Base-by-base conservation (phyloP, 37 sponge, comb jelly and placozoan genomes). In the Ephydatia muelleri region DNA sequence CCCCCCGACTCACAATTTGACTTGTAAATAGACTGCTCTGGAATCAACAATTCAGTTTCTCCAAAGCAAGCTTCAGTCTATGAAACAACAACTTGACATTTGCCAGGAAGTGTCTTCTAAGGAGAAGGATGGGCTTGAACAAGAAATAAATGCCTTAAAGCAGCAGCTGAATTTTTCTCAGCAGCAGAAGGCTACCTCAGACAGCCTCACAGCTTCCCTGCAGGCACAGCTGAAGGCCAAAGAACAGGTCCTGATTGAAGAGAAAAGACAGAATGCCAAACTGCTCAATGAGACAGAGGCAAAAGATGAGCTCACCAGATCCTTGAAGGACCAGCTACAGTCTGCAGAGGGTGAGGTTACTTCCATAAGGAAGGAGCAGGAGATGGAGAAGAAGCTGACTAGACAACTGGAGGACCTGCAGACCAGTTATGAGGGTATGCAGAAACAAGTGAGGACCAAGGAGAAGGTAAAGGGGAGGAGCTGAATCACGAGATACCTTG, bases 181-280 rank as follows among this genome's bases (percentile, higher is more conserved):
- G 37, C 8, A 77, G 77, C 38, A 43, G 66, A 83, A 30, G 73
- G 33, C 23, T 3, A 35, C 73, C 5, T 73, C 33, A 73, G 35
- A 73, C 35, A 73, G 33, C 22, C 3, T 36, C 8, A 36, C 28
- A 33, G 33, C 5, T 22, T 31, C 23, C 5, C 34, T 82, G n/a
- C 47, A 6, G 73, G 13, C 5, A 64, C 67, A 65, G 16, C 21
- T 22, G 16, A 16, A 16, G 21, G 22, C 16, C 22, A 38, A 72
- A 29, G 65, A 43, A 43, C 6, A 43, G 43, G 43, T 43, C 6
- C 43, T 43, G 43, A 9, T 26, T 47, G 83, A 82, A 43, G 74
- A 73, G 64, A 27, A n/a, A 13, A 25, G 72, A 47, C 38, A 47
- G 33, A 49, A 72, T 30, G 74, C 14, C 81, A 81, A 81, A 43